Evolutionary conservation across 1,140 invertebrate genomes (phyloP).

Genomic region (Mamestra configurata): DNA sequence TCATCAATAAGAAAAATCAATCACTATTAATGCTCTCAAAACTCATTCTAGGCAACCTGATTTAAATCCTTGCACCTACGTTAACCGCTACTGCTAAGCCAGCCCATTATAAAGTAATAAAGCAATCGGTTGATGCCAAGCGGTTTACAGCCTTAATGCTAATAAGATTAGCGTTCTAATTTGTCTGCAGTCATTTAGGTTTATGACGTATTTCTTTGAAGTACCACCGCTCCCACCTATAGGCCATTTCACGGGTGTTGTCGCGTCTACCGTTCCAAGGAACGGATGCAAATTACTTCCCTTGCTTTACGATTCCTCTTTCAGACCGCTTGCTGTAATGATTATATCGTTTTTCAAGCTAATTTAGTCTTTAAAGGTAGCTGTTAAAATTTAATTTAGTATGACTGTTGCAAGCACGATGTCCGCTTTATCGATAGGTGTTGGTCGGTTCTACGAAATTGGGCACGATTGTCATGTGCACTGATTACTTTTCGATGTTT

Average conservation of each 20-base stretch:
- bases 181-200: constrained; percentile 77
- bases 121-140: constrained; percentile 68
- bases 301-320: constrained; percentile 70
- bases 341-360: constrained; percentile 41
- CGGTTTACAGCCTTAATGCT: constrained; percentile 80
- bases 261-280: constrained; percentile 62
- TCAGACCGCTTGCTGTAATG: constrained; percentile 42
- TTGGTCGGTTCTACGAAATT: constrained; percentile 27
- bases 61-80: constrained; percentile 57
- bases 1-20: constrained; percentile 40
- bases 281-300: constrained; percentile 79
- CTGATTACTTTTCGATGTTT: constrained; percentile 22
- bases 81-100: constrained; percentile 78
- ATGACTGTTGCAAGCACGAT: constrained; percentile 2
- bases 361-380: constrained; percentile 40
- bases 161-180: constrained; percentile 85
- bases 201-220: constrained; percentile 73
- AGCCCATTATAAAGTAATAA: constrained; percentile 76
- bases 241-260: constrained; percentile 81
- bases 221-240: constrained; percentile 59
- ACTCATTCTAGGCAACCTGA: constrained; percentile 56
- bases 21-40: constrained; percentile 47
- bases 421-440: constrained; percentile 29
- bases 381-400: constrained; percentile 45
- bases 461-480: constrained; percentile 8